These are phyloP conservation scores for Spilogale gracilis DNA, from an alignment of 2,113 vertebrate species.

Conservation along the genomic window DNA sequence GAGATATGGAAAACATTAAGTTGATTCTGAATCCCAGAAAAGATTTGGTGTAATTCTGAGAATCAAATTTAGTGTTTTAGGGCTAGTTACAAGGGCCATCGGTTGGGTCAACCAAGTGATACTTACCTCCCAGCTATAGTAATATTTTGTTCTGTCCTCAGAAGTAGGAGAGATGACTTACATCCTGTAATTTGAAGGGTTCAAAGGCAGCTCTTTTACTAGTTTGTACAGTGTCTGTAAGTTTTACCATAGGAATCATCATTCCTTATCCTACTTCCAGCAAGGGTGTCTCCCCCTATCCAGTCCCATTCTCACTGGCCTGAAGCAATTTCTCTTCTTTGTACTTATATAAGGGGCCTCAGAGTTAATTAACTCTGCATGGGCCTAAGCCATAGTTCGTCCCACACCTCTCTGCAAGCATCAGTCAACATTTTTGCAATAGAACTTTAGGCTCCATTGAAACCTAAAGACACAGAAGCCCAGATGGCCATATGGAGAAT, in stretches of 20 bases:
- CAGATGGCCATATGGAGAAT: neutral
- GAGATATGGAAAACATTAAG: slow-evolving; percentile 14
- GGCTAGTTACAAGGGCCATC: neutral
- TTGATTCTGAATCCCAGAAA: slow-evolving; percentile 56
- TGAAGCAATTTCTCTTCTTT: neutral
- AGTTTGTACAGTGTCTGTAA: neutral
- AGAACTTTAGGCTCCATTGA: neutral
- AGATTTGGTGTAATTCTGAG: slow-evolving; percentile 35
- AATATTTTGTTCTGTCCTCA: neutral
- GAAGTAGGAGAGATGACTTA: neutral
- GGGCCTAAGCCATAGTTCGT: neutral
- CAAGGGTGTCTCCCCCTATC: neutral
- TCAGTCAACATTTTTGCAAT: neutral
- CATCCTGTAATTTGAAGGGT: neutral
- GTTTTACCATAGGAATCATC: neutral
- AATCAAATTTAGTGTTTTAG: slow-evolving; percentile 24
- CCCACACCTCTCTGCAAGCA: neutral
- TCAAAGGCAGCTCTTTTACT: neutral
- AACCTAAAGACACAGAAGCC: neutral
- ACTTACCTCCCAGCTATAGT: neutral
- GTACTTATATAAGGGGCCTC: neutral
- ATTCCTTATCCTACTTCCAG: neutral
- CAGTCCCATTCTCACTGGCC: neutral
- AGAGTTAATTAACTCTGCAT: neutral
- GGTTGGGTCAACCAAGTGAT: neutral